Evolutionary conservation across 2,113 vertebrate species (phyloP).

Genomic region (Phocoena phocoena): DNA sequence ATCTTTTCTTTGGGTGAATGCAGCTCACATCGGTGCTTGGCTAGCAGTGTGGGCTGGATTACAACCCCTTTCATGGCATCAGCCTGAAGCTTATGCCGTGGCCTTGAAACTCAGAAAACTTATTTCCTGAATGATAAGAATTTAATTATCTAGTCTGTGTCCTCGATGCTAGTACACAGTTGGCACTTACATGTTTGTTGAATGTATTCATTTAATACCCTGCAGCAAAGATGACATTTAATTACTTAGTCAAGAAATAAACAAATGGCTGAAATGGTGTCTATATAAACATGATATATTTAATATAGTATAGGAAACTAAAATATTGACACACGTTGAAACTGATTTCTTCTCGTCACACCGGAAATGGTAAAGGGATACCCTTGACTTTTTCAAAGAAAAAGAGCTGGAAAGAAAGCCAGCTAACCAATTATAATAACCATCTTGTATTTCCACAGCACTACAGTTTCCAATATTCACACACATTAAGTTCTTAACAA

Average conservation of each 20-base stretch:
- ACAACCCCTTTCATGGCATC: neutral
- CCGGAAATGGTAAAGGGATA: neutral
- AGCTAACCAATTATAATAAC: neutral
- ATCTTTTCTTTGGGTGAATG: neutral
- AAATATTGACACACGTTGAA: constrained; percentile 39
- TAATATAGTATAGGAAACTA: neutral
- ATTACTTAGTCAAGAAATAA: constrained; percentile 34
- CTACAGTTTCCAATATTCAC: neutral
- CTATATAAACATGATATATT: constrained; percentile 12
- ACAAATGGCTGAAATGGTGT: neutral
- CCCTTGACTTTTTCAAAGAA: neutral
- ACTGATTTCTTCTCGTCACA: constrained; percentile 35
- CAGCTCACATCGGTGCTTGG: neutral
- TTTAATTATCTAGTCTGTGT: constrained; percentile 20
- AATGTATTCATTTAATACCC: constrained; percentile 17
- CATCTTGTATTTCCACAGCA: neutral
- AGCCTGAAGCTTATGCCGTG: neutral
- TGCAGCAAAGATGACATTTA: constrained; percentile 35
- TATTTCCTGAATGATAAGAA: constrained; percentile 36
- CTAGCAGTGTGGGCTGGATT: neutral
- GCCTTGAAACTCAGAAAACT: constrained; percentile 33
- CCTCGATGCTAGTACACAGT: neutral
- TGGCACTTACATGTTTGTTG: neutral
- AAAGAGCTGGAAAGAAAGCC: neutral
- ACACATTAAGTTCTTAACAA: neutral